phyloP scores from a whole-genome alignment of 2,888 invertebrate species.

The Protodeltote pygarga region DNA sequence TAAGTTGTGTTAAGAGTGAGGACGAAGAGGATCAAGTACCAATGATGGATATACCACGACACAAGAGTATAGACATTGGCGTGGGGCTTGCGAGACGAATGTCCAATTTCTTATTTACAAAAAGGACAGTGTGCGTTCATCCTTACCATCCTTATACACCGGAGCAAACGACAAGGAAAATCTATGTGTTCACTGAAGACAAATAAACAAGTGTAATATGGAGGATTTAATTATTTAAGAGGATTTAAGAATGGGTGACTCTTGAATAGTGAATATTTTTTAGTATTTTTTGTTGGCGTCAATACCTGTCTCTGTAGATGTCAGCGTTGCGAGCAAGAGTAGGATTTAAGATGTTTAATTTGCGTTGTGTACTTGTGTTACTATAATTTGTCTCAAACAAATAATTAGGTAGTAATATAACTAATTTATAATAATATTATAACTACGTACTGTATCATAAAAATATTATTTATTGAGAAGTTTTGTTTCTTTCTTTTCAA shows the following conservation, averaged over 20 bases:
- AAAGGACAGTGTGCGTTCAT: conserved; percentile 74
- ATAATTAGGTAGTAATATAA: no score
- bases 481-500: no score
- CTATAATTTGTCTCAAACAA: no score
- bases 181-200: conserved; percentile 65
- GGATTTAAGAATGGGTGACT: no score
- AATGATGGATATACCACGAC: conserved; percentile 70
- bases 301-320: no score
- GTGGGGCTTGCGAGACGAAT: conserved; percentile 76
- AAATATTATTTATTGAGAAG: no score
- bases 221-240: conserved; percentile 11
- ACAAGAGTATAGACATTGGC: conserved; percentile 78
- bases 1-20: conserved; percentile 69
- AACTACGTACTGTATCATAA: no score
- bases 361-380: no score
- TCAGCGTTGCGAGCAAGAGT: no score
- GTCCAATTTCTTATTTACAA: conserved; percentile 78
- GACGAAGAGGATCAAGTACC: conserved; percentile 65
- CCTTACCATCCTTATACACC: conserved; percentile 82
- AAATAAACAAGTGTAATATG: conserved; percentile 40
- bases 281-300: conserved; percentile 22
- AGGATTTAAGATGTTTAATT: no score
- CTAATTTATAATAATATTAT: no score
- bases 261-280: conserved; percentile 18
- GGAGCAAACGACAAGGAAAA: conserved; percentile 76